Evolutionary conservation across 1,140 invertebrate genomes (phyloP).

Genomic region (Ceratina australensis): DNA sequence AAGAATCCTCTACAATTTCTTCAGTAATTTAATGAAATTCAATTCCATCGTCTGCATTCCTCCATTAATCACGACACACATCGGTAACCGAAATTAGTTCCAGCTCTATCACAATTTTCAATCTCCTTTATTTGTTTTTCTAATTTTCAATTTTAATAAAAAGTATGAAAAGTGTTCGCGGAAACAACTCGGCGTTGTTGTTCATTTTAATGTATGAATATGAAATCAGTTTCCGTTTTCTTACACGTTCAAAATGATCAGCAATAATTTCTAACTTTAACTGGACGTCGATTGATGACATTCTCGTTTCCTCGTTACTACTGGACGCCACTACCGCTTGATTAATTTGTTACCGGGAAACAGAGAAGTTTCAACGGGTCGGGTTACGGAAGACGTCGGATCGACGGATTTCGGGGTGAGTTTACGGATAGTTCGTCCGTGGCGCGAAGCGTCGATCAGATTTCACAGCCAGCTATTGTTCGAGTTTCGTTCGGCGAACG

Average conservation of each 20-base stretch:
- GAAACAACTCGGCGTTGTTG: too few species aligned
- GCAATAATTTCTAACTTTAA: not conserved
- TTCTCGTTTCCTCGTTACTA: not conserved
- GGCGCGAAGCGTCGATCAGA: constrained; percentile 2
- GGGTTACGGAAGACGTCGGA: not conserved
- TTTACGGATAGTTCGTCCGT: constrained; percentile 18
- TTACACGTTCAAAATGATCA: not conserved
- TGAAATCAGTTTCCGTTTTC: not conserved
- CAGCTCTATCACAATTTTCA: not conserved
- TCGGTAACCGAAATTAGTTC: too few species aligned
- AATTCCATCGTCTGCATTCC: not conserved
- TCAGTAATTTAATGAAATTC: not conserved
- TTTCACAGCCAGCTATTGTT: constrained; percentile 16
- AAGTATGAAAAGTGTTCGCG: too few species aligned
- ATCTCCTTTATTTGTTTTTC: not conserved
- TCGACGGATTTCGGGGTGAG: constrained; percentile 3
- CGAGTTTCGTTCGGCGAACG: constrained; percentile 2
- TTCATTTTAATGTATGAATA: too few species aligned
- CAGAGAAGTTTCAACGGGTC: not conserved
- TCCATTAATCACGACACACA: not conserved
- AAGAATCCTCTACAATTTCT: too few species aligned
- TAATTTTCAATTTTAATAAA: too few species aligned
- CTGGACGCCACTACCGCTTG: not conserved
- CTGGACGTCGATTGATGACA: constrained; percentile 10
- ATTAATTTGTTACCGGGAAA: constrained; percentile 34